These are phyloP conservation scores for Neolamprologus sp. DNA, from an alignment of 2,113 vertebrate species.

Conservation along the genomic window DNA sequence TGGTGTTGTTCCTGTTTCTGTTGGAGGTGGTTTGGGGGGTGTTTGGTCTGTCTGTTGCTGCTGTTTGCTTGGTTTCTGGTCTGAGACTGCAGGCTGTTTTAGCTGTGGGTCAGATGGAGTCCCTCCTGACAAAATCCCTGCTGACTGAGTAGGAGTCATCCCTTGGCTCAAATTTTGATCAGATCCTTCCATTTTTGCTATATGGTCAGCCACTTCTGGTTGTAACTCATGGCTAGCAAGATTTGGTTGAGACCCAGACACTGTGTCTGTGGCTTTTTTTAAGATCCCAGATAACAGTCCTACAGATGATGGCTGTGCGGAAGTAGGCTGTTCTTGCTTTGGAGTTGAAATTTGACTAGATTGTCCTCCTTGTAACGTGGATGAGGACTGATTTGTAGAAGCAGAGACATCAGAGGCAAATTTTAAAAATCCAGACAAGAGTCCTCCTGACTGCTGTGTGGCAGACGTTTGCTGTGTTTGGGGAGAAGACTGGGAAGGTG, in stretches of 20 bases:
- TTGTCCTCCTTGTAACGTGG: background rate
- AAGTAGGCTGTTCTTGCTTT: slow-evolving; percentile 10
- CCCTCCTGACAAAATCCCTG: slow-evolving; percentile 28
- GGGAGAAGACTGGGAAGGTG: slow-evolving; percentile 16
- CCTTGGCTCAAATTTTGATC: background rate
- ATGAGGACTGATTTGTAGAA: slow-evolving; percentile 5
- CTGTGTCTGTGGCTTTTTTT: slow-evolving; percentile 57
- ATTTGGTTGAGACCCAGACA: slow-evolving; percentile 33
- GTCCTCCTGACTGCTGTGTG: slow-evolving; percentile 43
- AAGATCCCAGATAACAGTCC: slow-evolving; percentile 62
- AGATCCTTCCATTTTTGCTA: background rate
- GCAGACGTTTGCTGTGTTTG: slow-evolving; percentile 25
- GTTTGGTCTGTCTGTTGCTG: slow-evolving; percentile 7
- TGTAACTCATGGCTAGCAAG: slow-evolving; percentile 2
- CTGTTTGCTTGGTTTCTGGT: slow-evolving; percentile 19
- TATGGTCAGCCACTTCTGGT: background rate
- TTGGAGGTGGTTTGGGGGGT: background rate
- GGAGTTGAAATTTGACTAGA: slow-evolving; percentile 7
- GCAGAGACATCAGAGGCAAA: slow-evolving; percentile 47
- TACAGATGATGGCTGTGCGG: background rate
- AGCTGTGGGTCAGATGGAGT: background rate
- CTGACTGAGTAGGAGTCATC: background rate
- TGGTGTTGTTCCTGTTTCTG: background rate
- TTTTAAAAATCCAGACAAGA: slow-evolving; percentile 67
- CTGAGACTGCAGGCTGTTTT: background rate